These are phyloP conservation scores for Lepeophtheirus salmonis DNA, from an alignment of 1,140 invertebrate genomes.

Conservation along the genomic window DNA sequence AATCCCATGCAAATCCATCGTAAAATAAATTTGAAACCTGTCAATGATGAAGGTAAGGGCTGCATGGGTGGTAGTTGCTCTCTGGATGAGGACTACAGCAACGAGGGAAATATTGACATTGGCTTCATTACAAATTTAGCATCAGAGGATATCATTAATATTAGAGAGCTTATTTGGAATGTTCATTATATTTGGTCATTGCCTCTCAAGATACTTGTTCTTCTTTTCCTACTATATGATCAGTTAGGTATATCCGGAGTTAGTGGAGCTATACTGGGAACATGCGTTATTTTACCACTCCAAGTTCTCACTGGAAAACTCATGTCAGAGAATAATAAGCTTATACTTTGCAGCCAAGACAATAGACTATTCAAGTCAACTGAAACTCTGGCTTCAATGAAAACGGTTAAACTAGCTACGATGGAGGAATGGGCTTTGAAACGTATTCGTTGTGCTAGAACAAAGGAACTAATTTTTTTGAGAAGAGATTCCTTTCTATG, in stretches of 20 bases:
- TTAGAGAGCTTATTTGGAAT: conserved; percentile 64
- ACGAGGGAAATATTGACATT: conserved; percentile 32
- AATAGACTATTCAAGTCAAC: conserved; percentile 50
- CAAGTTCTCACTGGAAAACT: conserved; percentile 48
- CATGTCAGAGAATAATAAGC: conserved; percentile 46
- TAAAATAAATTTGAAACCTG: conserved; percentile 19
- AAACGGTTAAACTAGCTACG: conserved; percentile 55
- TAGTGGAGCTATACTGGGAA: conserved; percentile 47
- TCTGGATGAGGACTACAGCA: conserved; percentile 6
- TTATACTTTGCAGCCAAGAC: conserved; percentile 44
- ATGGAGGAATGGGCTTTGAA: conserved; percentile 55
- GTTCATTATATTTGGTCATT: conserved; percentile 68
- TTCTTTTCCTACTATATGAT: conserved; percentile 49
- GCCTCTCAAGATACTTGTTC: conserved; percentile 52
- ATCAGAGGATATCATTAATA: conserved; percentile 56
- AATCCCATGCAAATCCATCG: conserved; percentile 6
- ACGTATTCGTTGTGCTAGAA: conserved; percentile 41
- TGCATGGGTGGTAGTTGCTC: background rate
- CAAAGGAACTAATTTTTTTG: conserved; percentile 47
- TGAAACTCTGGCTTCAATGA: conserved; percentile 58
- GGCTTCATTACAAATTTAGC: conserved; percentile 58
- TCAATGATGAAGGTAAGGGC: conserved; percentile 8
- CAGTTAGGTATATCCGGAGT: conserved; percentile 57
- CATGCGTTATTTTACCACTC: conserved; percentile 44
- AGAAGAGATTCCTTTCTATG: conserved; percentile 52